Evolutionary conservation across 1,140 invertebrate species (phyloP).

Genomic region (Dryas iulia): DNA sequence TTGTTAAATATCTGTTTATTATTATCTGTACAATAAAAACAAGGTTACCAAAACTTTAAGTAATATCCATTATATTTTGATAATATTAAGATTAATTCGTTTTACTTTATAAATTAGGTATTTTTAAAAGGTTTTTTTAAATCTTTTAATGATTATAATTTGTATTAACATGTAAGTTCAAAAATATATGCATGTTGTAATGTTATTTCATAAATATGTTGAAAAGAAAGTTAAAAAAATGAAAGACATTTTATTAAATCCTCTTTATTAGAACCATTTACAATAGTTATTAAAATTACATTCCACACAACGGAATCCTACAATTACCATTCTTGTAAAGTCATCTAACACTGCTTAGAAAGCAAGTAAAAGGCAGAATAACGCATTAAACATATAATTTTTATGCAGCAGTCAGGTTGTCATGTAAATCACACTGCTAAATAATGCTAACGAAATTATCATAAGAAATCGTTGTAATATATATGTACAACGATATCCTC

Average conservation of each 20-base stretch:
- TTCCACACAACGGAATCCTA: conserved; percentile 21
- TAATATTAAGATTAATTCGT: too few relatives aligned
- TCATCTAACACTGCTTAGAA: conserved; percentile 25
- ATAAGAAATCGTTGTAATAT: conserved; percentile 28
- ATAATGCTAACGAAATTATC: conserved; percentile 36
- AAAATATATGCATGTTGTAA: too few relatives aligned
- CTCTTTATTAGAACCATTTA: conserved; percentile 2
- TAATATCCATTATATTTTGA: too few relatives aligned
- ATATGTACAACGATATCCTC: conserved; percentile 36
- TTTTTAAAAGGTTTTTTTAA: too few relatives aligned
- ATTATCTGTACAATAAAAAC: too few relatives aligned
- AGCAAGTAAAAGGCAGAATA: conserved; percentile 20
- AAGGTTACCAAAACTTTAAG: too few relatives aligned
- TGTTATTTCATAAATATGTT: too few relatives aligned
- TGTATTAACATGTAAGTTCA: too few relatives aligned
- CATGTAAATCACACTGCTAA: conserved; percentile 38
- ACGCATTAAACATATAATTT: conserved; percentile 21
- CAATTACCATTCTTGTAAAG: conserved; percentile 20
- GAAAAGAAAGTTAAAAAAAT: too few relatives aligned
- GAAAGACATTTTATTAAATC: not conserved
- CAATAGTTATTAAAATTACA: conserved; percentile 4
- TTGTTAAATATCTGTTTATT: too few relatives aligned
- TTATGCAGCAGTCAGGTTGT: conserved; percentile 57
- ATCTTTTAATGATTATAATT: too few relatives aligned
- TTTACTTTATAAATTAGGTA: too few relatives aligned